A percentile compares a stretch with the other conserved stretches of the same genome.
phyloP scores from a whole-genome alignment of 2,797 vertebrate species.

The Centropyge bicolor region DNA sequence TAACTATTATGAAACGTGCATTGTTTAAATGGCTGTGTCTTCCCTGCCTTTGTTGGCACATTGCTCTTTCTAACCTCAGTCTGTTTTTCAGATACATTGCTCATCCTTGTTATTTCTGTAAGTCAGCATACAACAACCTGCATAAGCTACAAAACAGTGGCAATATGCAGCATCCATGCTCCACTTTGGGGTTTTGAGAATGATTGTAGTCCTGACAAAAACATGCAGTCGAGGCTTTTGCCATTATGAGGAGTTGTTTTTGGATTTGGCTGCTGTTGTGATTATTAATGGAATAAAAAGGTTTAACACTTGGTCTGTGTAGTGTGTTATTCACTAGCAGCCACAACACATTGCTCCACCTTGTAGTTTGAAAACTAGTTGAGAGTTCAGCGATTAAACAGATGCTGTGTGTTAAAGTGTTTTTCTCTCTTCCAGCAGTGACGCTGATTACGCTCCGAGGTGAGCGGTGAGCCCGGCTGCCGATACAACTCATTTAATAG shows the following conservation, averaged over 20 bases:
- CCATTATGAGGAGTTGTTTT: background rate
- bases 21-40: too few species aligned
- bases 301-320: background rate
- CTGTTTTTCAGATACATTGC: too few species aligned
- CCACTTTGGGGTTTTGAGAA: too few species aligned
- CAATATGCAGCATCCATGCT: too few species aligned
- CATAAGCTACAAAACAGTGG: too few species aligned
- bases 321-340: background rate
- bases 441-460: conserved; percentile 53
- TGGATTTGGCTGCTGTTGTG: background rate
- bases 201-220: background rate
- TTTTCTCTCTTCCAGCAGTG: conserved; percentile 35
- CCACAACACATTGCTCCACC: background rate
- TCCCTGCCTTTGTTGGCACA: too few species aligned
- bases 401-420: conserved; percentile 25
- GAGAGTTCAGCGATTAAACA: conserved; percentile 27
- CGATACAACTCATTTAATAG: conserved; percentile 65
- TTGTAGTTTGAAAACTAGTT: conserved; percentile 22
- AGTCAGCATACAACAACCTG: too few species aligned
- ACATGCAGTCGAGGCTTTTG: background rate
- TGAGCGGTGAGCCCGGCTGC: conserved; percentile 40
- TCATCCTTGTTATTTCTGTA: too few species aligned
- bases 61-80: too few species aligned
- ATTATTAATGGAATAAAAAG: background rate
- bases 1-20: too few species aligned